phyloP scores from a whole-genome alignment of 1,140 invertebrate species.

The Aphelinus certus region DNA sequence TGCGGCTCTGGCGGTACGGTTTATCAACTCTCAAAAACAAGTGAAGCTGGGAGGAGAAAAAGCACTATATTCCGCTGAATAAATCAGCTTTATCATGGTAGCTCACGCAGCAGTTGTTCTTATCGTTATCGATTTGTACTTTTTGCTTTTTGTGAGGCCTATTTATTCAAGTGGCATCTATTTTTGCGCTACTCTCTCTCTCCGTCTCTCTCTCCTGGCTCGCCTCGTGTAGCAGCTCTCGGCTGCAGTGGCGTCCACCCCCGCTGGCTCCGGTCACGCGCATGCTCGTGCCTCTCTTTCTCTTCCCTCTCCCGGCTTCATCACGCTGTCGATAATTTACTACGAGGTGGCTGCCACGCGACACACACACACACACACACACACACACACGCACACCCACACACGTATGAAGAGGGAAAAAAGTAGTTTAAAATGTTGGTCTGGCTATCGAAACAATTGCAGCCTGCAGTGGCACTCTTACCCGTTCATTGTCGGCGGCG shows the following conservation, averaged over 20 bases:
- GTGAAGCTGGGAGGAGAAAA: too few species aligned
- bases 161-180: background rate
- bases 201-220: background rate
- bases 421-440: too few species aligned
- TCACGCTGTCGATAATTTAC: slow-evolving; percentile 9
- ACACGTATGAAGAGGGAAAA: too few species aligned
- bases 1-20: too few species aligned
- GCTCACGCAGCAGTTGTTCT: background rate
- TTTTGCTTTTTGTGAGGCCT: background rate
- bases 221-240: too few species aligned
- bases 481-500: slow-evolving; percentile 39
- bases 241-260: too few species aligned
- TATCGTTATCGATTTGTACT: slow-evolving; percentile 10
- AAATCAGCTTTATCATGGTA: too few species aligned
- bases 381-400: too few species aligned
- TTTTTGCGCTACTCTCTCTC: background rate
- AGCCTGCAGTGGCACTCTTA: background rate
- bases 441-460: slow-evolving; percentile 7
- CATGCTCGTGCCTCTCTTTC: background rate
- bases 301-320: background rate
- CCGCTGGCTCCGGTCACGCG: background rate
- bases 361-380: too few species aligned
- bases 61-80: too few species aligned
- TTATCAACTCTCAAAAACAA: too few species aligned
- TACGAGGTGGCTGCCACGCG: background rate